These are phyloP conservation scores for Protonemura montana DNA, from an alignment of 2,888 invertebrate genomes.

Conservation along the genomic window DNA sequence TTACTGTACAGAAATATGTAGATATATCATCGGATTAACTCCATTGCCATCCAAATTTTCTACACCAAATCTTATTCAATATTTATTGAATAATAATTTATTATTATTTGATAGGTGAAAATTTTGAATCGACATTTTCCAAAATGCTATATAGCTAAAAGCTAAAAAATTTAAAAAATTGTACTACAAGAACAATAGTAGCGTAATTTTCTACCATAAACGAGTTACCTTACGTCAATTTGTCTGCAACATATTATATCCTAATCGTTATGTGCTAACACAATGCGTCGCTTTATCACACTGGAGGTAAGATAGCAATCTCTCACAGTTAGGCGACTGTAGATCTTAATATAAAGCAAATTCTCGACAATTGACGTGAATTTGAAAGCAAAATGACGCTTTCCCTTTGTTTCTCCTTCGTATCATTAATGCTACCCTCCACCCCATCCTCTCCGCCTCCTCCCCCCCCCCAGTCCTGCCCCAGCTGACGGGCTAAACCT, in stretches of 20 bases:
- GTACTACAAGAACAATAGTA: too few relatives aligned
- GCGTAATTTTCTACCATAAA: too few relatives aligned
- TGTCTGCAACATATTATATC: too few relatives aligned
- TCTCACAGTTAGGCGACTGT: background rate
- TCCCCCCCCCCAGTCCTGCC: background rate
- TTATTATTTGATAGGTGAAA: too few relatives aligned
- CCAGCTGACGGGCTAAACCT: constrained; percentile 22
- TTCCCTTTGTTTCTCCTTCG: constrained; percentile 33
- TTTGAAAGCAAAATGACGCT: constrained; percentile 35
- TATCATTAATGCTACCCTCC: constrained; percentile 35
- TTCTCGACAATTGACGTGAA: constrained; percentile 32
- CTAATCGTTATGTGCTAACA: background rate
- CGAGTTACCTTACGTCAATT: too few relatives aligned
- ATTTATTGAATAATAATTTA: too few relatives aligned
- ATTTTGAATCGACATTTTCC: too few relatives aligned
- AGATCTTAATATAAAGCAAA: constrained; percentile 30
- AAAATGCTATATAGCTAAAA: too few relatives aligned
- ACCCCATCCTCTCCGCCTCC: background rate
- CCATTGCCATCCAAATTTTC: too few relatives aligned
- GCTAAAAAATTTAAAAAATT: too few relatives aligned
- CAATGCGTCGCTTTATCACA: background rate
- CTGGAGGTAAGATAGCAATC: background rate
- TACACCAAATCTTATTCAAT: too few relatives aligned
- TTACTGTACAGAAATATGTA: background rate
- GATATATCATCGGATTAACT: background rate